Evolutionary conservation across 1,140 invertebrate genomes (phyloP).

Genomic region (Drosophila sturtevanti): DNA sequence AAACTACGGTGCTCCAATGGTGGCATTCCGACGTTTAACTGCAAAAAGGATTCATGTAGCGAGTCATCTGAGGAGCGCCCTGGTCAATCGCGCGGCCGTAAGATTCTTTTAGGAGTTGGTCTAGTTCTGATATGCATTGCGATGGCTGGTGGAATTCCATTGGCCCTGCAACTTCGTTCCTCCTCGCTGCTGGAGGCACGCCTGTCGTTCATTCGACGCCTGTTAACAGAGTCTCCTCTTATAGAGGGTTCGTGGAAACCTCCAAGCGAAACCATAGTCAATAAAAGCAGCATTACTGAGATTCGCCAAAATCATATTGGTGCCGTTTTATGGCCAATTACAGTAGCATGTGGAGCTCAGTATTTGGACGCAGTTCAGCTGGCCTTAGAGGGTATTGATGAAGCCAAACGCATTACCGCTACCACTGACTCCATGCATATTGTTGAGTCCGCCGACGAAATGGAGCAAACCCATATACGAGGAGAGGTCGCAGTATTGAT

Average conservation of each 20-base stretch:
- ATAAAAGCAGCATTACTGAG: constrained; percentile 62
- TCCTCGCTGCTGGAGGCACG: constrained; percentile 85
- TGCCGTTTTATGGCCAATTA: constrained; percentile 87
- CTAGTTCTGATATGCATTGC: constrained; percentile 71
- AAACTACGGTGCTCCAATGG: constrained; percentile 74
- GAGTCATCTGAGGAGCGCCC: constrained; percentile 61
- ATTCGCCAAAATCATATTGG: constrained; percentile 76
- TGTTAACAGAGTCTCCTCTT: constrained; percentile 84
- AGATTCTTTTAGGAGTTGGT: constrained; percentile 65
- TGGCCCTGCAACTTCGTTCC: constrained; percentile 85
- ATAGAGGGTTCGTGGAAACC: constrained; percentile 84
- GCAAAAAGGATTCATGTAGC: constrained; percentile 71
- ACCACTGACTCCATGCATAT: constrained; percentile 73
- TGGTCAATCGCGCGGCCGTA: constrained; percentile 62
- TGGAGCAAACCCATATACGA: constrained; percentile 85
- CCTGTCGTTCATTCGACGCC: constrained; percentile 84
- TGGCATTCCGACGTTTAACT: constrained; percentile 62
- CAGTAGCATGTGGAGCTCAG: constrained; percentile 85
- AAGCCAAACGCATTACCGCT: constrained; percentile 84
- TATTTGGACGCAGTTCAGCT: constrained; percentile 86
- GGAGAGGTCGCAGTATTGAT: constrained; percentile 88
- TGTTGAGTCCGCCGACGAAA: constrained; percentile 83
- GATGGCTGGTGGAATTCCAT: constrained; percentile 83
- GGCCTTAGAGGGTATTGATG: constrained; percentile 87
- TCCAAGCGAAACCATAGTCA: constrained; percentile 58